Conservation (phyloP, 2,888 invertebrate genomes). For the Nemoura dubitans region DNA sequence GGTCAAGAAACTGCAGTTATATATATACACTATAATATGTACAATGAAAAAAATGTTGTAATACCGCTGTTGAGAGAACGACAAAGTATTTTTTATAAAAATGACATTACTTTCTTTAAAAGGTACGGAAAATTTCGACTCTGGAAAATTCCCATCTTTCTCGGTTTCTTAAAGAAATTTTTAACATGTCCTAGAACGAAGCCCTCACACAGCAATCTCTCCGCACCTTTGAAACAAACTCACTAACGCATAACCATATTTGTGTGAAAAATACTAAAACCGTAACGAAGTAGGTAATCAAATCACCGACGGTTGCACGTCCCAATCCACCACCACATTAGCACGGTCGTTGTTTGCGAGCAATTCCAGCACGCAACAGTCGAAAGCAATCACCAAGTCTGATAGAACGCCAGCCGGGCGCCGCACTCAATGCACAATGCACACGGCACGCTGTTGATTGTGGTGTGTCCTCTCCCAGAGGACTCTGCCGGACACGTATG, state of each 20-base stretch:
- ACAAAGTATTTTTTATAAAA: too few relatives aligned
- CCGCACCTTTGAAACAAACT: too few relatives aligned
- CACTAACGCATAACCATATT: too few relatives aligned
- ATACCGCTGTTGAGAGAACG: too few relatives aligned
- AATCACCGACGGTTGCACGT: background rate
- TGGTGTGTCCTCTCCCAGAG: background rate
- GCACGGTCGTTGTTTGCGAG: background rate
- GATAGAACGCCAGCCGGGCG: background rate
- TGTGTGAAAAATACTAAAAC: background rate
- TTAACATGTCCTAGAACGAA: too few relatives aligned
- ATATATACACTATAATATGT: too few relatives aligned
- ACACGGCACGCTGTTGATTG: background rate
- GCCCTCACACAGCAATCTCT: too few relatives aligned
- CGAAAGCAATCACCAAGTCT: slow-evolving; percentile 4
- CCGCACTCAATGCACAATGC: background rate
- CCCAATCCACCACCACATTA: background rate
- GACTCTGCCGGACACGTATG: background rate
- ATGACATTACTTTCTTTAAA: too few relatives aligned
- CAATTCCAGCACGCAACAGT: background rate
- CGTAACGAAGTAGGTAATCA: background rate
- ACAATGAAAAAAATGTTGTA: too few relatives aligned
- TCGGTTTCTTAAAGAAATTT: too few relatives aligned
- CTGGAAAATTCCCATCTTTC: too few relatives aligned
- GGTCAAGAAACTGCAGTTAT: slow-evolving; percentile 2
- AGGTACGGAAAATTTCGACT: too few relatives aligned